phyloP scores from a whole-genome alignment of 2,113 vertebrate species.

The Choloepus hoffmanni region DNA sequence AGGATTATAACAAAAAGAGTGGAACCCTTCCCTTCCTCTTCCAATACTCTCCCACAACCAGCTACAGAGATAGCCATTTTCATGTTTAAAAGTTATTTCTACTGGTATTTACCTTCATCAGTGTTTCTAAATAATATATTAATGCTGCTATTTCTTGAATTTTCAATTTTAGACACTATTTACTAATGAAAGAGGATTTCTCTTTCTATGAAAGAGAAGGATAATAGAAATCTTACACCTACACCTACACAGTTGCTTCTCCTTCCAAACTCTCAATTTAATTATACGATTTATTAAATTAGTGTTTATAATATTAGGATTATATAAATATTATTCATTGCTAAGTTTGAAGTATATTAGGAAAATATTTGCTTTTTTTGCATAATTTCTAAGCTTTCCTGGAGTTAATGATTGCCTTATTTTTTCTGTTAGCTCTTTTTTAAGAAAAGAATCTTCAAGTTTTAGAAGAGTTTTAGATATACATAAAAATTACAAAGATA shows the following conservation, averaged over 20 bases:
- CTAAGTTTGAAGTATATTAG: not conserved
- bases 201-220: not conserved
- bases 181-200: not conserved
- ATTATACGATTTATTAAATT: not conserved
- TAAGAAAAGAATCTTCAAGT: not conserved
- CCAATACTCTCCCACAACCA: not conserved
- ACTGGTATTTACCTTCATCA: not conserved
- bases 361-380: not conserved
- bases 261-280: conserved; percentile 38
- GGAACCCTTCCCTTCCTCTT: not conserved
- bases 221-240: not conserved
- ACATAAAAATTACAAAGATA: not conserved
- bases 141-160: conserved; percentile 37
- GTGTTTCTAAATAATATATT: conserved; percentile 17
- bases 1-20: not conserved
- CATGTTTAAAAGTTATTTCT: conserved; percentile 13
- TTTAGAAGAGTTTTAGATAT: not conserved
- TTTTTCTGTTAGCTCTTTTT: not conserved
- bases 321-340: not conserved
- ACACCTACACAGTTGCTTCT: not conserved
- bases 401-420: not conserved
- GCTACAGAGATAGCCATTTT: not conserved
- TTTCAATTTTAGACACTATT: conserved; percentile 24
- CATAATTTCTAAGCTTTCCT: not conserved
- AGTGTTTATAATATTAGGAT: not conserved